Evolutionary conservation across 2,888 invertebrate genomes (phyloP).

Genomic region (Hypsopygia costalis): DNA sequence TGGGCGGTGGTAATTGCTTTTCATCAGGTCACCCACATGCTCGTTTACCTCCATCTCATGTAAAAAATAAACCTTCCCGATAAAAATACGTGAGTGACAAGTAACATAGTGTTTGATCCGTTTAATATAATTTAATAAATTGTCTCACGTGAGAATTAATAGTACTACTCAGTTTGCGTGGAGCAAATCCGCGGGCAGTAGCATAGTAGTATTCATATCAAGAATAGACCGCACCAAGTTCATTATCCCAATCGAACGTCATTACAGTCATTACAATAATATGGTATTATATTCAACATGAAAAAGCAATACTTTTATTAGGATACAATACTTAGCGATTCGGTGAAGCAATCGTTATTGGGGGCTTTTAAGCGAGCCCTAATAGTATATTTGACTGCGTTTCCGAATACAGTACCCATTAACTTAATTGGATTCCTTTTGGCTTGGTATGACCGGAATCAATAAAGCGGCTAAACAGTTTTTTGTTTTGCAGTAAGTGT

Average conservation of each 20-base stretch:
- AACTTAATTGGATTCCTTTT: slow-evolving; percentile 44
- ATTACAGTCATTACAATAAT: slow-evolving; percentile 8
- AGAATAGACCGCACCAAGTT: neutral
- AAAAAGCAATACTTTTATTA: slow-evolving; percentile 26
- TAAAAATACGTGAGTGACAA: too few relatives aligned
- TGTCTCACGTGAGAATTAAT: too few relatives aligned
- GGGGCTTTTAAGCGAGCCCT: slow-evolving; percentile 34
- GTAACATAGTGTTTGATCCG: too few relatives aligned
- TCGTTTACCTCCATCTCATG: too few relatives aligned
- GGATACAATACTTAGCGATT: slow-evolving; percentile 20
- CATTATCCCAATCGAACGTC: slow-evolving; percentile 1
- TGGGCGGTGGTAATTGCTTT: too few relatives aligned
- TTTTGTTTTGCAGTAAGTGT: slow-evolving; percentile 28
- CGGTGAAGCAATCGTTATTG: slow-evolving; percentile 28
- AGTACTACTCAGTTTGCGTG: too few relatives aligned
- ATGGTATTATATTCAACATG: slow-evolving; percentile 18
- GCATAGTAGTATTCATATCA: too few relatives aligned
- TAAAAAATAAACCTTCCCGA: too few relatives aligned
- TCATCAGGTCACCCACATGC: too few relatives aligned
- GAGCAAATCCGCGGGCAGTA: too few relatives aligned
- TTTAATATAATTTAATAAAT: too few relatives aligned
- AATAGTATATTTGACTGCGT: slow-evolving; percentile 35
- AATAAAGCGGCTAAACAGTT: slow-evolving; percentile 30
- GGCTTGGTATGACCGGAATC: slow-evolving; percentile 25
- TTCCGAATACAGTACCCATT: slow-evolving; percentile 32